Conservation (phyloP, 2,113 vertebrate species). For the Tychaedon coryphoeus region DNA sequence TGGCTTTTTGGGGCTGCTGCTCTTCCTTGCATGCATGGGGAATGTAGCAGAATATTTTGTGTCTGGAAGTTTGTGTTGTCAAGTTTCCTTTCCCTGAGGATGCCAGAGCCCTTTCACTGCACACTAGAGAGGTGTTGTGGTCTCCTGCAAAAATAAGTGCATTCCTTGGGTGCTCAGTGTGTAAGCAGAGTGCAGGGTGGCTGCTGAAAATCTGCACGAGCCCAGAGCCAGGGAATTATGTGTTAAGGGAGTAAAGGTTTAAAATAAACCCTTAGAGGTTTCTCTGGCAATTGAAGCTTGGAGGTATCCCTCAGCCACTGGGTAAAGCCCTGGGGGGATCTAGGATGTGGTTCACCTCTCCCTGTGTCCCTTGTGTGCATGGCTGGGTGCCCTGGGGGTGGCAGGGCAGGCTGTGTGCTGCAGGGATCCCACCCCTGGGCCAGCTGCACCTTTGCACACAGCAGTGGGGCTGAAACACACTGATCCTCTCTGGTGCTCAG, state of each 20-base stretch:
- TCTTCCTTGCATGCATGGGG: rapidly evolving
- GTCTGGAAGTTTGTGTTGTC: background rate
- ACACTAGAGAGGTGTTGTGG: rapidly evolving
- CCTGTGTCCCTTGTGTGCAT: rapidly evolving
- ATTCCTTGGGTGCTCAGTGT: background rate
- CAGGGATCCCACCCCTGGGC: background rate
- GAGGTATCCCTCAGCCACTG: rapidly evolving
- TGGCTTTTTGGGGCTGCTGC: background rate
- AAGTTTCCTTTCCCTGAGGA: background rate
- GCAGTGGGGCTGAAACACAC: rapidly evolving
- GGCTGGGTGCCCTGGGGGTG: background rate
- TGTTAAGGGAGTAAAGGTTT: background rate
- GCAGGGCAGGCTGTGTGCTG: background rate
- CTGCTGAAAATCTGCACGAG: background rate
- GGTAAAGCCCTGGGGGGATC: background rate
- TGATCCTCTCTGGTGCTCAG: rapidly evolving
- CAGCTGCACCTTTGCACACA: rapidly evolving
- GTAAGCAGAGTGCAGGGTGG: background rate
- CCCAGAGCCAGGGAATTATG: background rate
- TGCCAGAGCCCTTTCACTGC: background rate
- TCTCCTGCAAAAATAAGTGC: background rate
- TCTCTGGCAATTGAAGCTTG: background rate
- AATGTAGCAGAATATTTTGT: background rate
- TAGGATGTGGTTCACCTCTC: background rate
- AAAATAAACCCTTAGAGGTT: background rate